Conservation (phyloP, 2,888 invertebrate species). For the Kryphioiulus occultus region DNA sequence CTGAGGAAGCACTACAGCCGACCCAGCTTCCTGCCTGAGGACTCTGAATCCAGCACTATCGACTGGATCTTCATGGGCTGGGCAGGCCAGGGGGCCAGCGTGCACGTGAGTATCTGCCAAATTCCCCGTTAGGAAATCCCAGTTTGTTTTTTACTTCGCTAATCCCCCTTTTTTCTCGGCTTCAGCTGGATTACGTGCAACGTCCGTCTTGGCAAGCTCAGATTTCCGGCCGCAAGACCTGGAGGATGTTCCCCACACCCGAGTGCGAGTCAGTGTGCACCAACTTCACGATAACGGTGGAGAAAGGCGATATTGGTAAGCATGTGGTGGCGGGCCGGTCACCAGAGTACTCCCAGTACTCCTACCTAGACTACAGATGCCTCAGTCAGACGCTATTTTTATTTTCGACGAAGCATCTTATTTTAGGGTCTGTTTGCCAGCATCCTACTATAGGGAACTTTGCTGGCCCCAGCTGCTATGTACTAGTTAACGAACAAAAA, state of each 20-base stretch:
- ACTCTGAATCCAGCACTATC: conserved; percentile 85
- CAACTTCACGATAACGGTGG: conserved; percentile 77
- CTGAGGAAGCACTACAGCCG: conserved; percentile 79
- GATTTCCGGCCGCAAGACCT: conserved; percentile 82
- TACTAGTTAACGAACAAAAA: not conserved
- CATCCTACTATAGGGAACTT: not conserved
- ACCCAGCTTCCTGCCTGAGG: conserved; percentile 85
- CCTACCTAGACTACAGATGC: no score
- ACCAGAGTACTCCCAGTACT: no score
- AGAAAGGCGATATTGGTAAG: conserved; percentile 83
- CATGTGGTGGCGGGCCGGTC: not conserved
- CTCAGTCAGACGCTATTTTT: not conserved
- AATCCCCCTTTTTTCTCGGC: conserved; percentile 6
- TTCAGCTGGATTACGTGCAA: conserved; percentile 86
- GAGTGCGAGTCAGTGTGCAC: conserved; percentile 83
- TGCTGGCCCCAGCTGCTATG: not conserved
- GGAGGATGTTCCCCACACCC: conserved; percentile 83
- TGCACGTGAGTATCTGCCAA: conserved; percentile 69
- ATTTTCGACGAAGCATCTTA: not conserved
- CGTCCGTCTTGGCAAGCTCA: conserved; percentile 95
- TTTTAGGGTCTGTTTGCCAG: not conserved
- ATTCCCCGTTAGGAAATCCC: not conserved
- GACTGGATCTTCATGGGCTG: conserved; percentile 94
- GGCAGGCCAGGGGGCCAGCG: conserved; percentile 81
- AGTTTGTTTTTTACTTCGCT: not conserved